Evolutionary conservation across 2,797 vertebrate species (phyloP), one percentile per base, ranked within the genome.

Genomic region (Carcharodon carcharias): DNA sequence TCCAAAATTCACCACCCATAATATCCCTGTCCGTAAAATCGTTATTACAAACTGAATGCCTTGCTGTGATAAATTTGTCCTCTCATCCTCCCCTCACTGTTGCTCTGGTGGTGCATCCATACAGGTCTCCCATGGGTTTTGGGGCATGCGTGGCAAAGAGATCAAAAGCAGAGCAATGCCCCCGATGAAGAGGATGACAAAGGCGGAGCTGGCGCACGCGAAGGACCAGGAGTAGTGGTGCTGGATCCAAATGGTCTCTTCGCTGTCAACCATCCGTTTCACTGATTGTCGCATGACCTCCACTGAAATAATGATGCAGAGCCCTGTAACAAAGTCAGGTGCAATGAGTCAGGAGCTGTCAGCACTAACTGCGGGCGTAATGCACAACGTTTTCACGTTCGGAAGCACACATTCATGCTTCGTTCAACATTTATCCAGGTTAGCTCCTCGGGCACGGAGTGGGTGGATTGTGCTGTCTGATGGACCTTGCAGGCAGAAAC

Each of bases 231-330:
- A 98, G 96, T 99, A 99, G 91, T 98, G 97, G 97, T 99, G 98
- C 18, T 98, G 97, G 0, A 99, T 98, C 99, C 99, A 99, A 97
- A 97, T 98, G 0, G 99, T 99, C 0, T 99, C 98, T 97, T 99
- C 96, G 28, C 99, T 99, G 97, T 99, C 99, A 0, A 99, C 98
- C 99, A 99, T 99, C 97, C 99, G 98, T 96, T 98, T 99, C 97
- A 99, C 99, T 0, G 99, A 99, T 97, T 99, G 99, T 12, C 99
- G 98, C 98, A 99, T 99, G 97, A 99, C 99, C 97, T 99, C 99
- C 82, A 99, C 98, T 0, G 99, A 99, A 97, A 99, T 98, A 96
- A 99, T 98, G 96, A 98, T 97, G 96, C 99, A 99, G 88, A 99
- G 98, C 91, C 99, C 99, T 99, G 98, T 4, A 96, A 96, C 96